These are phyloP conservation scores for Eupelmus urozonus DNA, from an alignment of 2,888 invertebrate species.

Conservation along the genomic window DNA sequence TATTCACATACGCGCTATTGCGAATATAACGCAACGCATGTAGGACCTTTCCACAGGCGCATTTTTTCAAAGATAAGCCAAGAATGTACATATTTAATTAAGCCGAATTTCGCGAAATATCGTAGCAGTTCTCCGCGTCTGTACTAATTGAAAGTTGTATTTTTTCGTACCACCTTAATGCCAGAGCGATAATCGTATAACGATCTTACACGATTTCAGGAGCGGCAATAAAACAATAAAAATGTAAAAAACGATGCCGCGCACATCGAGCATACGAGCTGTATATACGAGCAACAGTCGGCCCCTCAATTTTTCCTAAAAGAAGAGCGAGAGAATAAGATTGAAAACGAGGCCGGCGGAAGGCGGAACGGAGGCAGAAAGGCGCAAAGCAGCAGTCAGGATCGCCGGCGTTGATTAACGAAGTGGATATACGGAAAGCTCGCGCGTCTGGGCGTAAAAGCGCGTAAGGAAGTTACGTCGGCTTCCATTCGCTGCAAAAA, in stretches of 20 bases:
- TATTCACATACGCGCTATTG: too few species aligned
- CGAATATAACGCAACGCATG: too few species aligned
- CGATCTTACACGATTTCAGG: conserved; percentile 18
- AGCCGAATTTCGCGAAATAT: conserved; percentile 40
- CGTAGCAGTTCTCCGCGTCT: conserved; percentile 21
- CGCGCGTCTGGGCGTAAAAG: conserved; percentile 29
- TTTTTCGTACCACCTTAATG: conserved; percentile 22
- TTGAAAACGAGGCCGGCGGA: background rate
- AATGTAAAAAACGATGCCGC: conserved; percentile 1
- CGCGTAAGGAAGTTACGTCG: conserved; percentile 1
- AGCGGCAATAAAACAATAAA: conserved; percentile 38
- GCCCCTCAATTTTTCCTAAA: background rate
- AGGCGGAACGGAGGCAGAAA: background rate
- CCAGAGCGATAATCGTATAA: conserved; percentile 41
- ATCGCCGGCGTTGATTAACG: conserved; percentile 33
- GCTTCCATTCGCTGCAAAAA: conserved; percentile 54
- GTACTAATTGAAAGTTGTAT: conserved; percentile 36
- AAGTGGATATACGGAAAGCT: conserved; percentile 35
- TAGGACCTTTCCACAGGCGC: background rate
- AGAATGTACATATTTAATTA: conserved; percentile 23
- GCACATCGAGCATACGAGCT: conserved; percentile 16
- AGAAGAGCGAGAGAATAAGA: background rate
- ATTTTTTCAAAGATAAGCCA: conserved; percentile 15
- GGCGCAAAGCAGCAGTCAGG: background rate
- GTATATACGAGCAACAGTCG: conserved; percentile 8